Evolutionary conservation across 2,113 vertebrate genomes (phyloP), one percentile per base, ranked within the genome.

Genomic region (Notarius quadriscutis): DNA sequence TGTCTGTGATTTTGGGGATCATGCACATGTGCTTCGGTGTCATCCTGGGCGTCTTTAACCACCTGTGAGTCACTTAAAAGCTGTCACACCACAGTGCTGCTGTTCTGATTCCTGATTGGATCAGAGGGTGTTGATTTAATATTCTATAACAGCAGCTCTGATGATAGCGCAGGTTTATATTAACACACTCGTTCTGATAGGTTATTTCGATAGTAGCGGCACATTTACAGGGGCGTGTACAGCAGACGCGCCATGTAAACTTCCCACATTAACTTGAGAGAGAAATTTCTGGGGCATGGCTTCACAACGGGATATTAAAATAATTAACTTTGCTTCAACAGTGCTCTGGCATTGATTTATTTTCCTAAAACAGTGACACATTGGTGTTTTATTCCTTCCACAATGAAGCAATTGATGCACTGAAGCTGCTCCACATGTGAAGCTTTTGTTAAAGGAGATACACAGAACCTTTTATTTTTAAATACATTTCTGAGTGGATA

Each of bases 1-100:
- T 99, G 98, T 99, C 98, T 7, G 96, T 99, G 89, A 99, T 99
- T 91, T 81, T 99, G 87, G 98, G 98, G 62, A 91, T 99, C 86
- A 83, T 94, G 88, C 98, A 99, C 92, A 99, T 99, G 98, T 96
- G 94, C 4, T 99, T 99, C 88, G 98, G 98, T 48, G 95, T 99
- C 78, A 48, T 96, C 48, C 82, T 99, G 88, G 96, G 98, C 62
- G 94, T 96, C 89, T 98, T 97, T 91, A 99, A 99, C 94, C 96
- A 99, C 93, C 80, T 97, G 98, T 99, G 93, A 98, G 97, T 97
- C 86, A 7, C 51, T 12, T 12, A 25, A 75, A 50, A 1, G 1
- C 72, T 7, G 15, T 74, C 22, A 74, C 71, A 41, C 48, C 41
- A 75, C 18, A 11, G 20, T 17, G 1, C 30, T 20, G 69, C 1